Evolutionary conservation across 2,113 vertebrate species (phyloP).

Genomic region (Thalassarche chlororhynchos): DNA sequence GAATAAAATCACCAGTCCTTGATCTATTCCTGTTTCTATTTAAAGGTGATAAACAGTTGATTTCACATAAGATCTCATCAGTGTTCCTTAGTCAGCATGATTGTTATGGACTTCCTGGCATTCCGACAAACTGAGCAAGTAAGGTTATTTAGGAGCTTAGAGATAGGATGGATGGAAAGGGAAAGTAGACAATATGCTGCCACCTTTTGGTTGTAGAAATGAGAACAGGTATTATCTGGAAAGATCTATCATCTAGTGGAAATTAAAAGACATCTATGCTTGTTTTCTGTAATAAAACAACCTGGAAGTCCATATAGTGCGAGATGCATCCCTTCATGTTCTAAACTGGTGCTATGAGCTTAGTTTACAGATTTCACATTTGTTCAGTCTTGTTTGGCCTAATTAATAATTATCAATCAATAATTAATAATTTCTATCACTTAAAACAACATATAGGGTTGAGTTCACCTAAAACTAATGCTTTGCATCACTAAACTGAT

Average conservation of each 20-base stretch:
- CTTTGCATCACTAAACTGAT: neutral
- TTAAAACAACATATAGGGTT: neutral
- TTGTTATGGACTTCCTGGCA: slow-evolving; percentile 25
- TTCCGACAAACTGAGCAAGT: neutral
- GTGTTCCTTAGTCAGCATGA: slow-evolving; percentile 32
- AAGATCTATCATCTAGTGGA: neutral
- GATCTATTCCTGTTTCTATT: neutral
- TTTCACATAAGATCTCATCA: slow-evolving; percentile 20
- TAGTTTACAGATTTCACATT: neutral
- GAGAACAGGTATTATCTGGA: slow-evolving; percentile 3
- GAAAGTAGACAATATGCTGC: slow-evolving; percentile 61
- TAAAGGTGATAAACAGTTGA: slow-evolving; percentile 39
- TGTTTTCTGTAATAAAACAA: neutral
- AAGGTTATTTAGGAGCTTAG: slow-evolving; percentile 18
- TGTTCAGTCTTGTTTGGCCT: neutral
- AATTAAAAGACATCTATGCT: neutral
- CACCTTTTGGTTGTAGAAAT: slow-evolving; percentile 56
- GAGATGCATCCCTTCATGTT: neutral
- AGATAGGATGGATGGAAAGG: neutral
- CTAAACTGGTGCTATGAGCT: neutral
- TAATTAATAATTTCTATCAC: neutral
- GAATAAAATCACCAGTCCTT: neutral
- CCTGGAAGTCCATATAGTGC: neutral
- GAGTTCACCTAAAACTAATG: neutral
- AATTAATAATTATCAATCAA: neutral